These are phyloP conservation scores for Palythoa grandis DNA, from an alignment of 92 coral and sea anemone genomes.

Conservation along the genomic window DNA sequence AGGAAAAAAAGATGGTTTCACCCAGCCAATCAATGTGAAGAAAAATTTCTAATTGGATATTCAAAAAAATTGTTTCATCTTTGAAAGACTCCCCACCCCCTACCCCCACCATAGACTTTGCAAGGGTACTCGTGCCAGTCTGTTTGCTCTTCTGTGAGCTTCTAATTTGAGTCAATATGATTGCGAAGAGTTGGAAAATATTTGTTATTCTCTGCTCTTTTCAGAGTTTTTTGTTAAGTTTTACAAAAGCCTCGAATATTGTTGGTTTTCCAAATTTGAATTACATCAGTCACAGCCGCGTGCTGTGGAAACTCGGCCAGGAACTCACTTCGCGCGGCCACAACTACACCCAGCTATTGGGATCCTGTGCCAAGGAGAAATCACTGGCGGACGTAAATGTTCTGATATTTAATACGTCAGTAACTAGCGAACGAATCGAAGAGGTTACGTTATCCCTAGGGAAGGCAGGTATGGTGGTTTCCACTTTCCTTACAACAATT, in stretches of 20 bases:
- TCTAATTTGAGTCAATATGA: neutral
- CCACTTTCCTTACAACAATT: too few species aligned
- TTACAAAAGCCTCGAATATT: constrained; percentile 31
- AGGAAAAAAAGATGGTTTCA: too few species aligned
- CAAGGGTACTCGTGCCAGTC: neutral
- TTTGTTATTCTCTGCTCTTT: neutral
- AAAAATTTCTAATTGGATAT: too few species aligned
- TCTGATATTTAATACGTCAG: constrained; percentile 33
- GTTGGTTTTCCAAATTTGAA: constrained; percentile 36
- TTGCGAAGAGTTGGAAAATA: neutral
- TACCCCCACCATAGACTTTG: too few species aligned
- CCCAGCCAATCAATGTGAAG: too few species aligned
- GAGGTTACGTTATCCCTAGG: neutral
- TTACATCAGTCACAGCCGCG: constrained; percentile 41
- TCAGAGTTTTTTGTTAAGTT: neutral
- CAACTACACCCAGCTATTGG: constrained; percentile 45
- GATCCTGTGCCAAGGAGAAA: constrained; percentile 37
- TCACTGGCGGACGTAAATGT: constrained; percentile 36
- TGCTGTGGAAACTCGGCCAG: constrained; percentile 40
- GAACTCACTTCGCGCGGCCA: constrained; percentile 46
- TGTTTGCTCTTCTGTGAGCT: neutral
- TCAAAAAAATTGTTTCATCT: too few species aligned
- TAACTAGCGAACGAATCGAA: constrained; percentile 39
- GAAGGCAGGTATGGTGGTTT: neutral
- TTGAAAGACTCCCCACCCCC: too few species aligned